A percentile compares a stretch with the other conserved stretches of the same genome.
Conservation (phyloP, 2,888 invertebrate species). For the Corythucha ciliata region DNA sequence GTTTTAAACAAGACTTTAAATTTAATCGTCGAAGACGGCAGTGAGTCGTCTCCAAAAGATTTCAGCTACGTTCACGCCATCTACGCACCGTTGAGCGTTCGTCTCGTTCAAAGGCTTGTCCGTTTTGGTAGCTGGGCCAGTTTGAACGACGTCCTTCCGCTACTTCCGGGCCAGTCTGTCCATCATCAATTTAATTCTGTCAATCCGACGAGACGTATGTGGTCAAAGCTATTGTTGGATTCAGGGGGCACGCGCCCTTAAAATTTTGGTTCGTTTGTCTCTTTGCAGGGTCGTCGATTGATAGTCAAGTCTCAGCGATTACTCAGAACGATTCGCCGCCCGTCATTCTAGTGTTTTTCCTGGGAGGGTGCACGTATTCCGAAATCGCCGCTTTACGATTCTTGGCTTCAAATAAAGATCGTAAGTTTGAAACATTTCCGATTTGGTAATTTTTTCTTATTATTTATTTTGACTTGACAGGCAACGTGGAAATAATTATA, state of each 20-base stretch:
- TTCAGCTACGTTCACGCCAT: constrained; percentile 86
- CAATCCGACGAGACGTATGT: constrained; percentile 34
- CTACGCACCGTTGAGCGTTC: constrained; percentile 85
- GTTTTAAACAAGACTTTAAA: constrained; percentile 68
- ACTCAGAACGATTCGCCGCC: constrained; percentile 52
- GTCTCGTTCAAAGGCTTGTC: constrained; percentile 71
- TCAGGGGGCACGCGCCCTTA: no score
- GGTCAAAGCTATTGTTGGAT: no score
- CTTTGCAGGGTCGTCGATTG: constrained; percentile 46
- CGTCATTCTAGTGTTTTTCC: constrained; percentile 84
- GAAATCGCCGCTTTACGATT: constrained; percentile 61
- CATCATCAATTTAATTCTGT: constrained; percentile 35
- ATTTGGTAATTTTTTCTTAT: constrained; percentile 16
- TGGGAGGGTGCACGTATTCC: constrained; percentile 94
- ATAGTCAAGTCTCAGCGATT: constrained; percentile 48
- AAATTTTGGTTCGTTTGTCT: constrained; percentile 12
- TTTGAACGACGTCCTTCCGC: constrained; percentile 71
- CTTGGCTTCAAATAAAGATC: constrained; percentile 48
- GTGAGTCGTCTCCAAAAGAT: constrained; percentile 73
- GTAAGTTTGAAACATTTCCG: constrained; percentile 38
- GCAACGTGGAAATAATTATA: constrained; percentile 79
- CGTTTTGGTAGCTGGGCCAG: constrained; percentile 68
- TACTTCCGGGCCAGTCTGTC: constrained; percentile 67
- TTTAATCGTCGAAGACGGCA: constrained; percentile 79
- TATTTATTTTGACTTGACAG: constrained; percentile 39